Evolutionary conservation across 2,797 vertebrate genomes (phyloP).

Genomic region (Mionectes olivaceus): DNA sequence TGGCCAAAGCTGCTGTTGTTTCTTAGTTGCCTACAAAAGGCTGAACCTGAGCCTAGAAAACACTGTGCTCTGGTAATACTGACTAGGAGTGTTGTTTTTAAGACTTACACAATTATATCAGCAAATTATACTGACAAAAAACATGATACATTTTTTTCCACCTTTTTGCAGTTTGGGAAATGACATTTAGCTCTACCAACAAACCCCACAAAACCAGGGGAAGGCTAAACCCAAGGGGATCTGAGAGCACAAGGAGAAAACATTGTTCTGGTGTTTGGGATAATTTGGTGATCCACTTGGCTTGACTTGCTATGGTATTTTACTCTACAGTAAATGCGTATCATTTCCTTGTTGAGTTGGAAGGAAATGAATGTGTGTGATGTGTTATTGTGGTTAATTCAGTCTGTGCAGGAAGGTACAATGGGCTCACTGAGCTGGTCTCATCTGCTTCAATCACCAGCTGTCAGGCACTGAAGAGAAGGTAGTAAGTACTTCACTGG

Average conservation of each 20-base stretch:
- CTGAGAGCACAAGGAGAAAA: background rate
- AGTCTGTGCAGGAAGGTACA: background rate
- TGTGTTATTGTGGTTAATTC: background rate
- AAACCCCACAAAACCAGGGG: background rate
- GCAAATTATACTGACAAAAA: background rate
- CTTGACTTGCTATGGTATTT: background rate
- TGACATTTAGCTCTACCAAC: background rate
- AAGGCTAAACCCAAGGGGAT: background rate
- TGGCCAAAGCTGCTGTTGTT: background rate
- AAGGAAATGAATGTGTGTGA: background rate
- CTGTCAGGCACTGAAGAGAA: background rate
- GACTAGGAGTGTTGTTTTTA: background rate
- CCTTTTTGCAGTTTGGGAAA: background rate
- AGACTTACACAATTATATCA: background rate
- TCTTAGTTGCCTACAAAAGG: background rate
- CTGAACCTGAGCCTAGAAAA: background rate
- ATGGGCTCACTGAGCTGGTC: background rate
- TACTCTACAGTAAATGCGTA: background rate
- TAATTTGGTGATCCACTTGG: background rate
- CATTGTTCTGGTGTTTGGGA: background rate
- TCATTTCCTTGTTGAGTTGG: background rate
- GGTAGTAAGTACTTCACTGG: background rate
- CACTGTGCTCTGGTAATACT: background rate
- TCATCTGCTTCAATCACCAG: background rate
- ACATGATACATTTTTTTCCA: accelerated